Conservation (phyloP, 64 coral and sea anemone species). For the Montipora capricornis region DNA sequence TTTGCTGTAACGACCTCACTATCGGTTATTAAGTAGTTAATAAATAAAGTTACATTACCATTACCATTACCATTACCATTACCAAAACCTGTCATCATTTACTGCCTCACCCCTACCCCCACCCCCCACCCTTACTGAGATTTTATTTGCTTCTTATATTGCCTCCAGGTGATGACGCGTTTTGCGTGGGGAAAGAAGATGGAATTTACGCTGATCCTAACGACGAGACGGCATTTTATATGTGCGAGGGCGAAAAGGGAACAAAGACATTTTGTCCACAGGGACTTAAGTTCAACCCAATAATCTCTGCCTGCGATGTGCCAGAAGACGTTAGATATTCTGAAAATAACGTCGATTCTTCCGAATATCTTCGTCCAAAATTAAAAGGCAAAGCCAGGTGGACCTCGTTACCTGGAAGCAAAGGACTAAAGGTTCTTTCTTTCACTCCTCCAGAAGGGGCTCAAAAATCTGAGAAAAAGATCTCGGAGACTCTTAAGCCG, state of each 20-base stretch:
- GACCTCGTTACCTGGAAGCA: neutral
- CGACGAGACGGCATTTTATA: slow-evolving; percentile 64
- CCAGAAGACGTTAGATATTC: slow-evolving; percentile 45
- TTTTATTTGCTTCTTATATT: neutral
- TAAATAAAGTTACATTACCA: no score
- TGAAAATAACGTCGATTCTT: neutral
- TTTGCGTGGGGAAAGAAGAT: slow-evolving; percentile 57
- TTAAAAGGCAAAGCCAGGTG: neutral
- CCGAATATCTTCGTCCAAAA: neutral
- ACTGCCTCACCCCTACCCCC: no score
- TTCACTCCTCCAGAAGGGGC: neutral
- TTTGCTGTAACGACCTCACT: no score
- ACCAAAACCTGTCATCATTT: no score
- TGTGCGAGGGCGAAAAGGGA: slow-evolving; percentile 35
- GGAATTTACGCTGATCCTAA: slow-evolving; percentile 61
- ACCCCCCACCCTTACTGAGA: no score
- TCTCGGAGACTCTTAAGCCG: neutral
- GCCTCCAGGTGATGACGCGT: slow-evolving; percentile 9
- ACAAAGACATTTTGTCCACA: slow-evolving; percentile 58
- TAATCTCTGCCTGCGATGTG: slow-evolving; percentile 45
- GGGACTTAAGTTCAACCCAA: slow-evolving; percentile 57
- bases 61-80: no score
- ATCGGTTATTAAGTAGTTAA: no score
- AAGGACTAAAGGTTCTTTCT: neutral
- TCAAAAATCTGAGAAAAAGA: neutral